Conservation (phyloP, 2,888 invertebrate species). For the Panopea generosa region DNA sequence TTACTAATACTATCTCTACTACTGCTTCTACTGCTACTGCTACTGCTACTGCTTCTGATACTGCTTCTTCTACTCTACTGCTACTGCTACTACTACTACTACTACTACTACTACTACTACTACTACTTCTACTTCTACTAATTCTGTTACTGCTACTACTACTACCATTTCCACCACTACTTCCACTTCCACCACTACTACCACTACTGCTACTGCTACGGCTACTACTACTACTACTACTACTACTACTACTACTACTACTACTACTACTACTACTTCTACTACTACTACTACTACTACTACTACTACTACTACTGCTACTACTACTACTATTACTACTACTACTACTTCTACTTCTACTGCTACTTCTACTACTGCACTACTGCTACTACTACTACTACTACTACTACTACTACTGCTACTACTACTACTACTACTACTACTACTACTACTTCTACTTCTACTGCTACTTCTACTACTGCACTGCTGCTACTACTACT, state of each 20-base stretch:
- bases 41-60: not conserved
- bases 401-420: constrained; percentile 37
- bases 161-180: constrained; percentile 3
- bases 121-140: constrained; percentile 12
- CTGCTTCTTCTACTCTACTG: not conserved
- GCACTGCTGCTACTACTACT: constrained; percentile 39
- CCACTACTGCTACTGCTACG: not conserved
- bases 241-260: not conserved
- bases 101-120: constrained; percentile 13
- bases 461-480: constrained; percentile 28
- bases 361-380: constrained; percentile 13
- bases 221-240: constrained; percentile 4
- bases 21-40: not conserved
- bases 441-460: constrained; percentile 31
- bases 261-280: not conserved
- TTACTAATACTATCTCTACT: constrained; percentile 16
- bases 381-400: constrained; percentile 5
- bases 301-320: constrained; percentile 24
- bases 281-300: constrained; percentile 3
- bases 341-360: constrained; percentile 25
- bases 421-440: constrained; percentile 42
- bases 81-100: not conserved
- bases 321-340: constrained; percentile 41
- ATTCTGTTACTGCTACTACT: not conserved
- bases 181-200: not conserved